Evolutionary conservation across 2,113 vertebrate species (phyloP).

Genomic region (Tetrax tetrax): DNA sequence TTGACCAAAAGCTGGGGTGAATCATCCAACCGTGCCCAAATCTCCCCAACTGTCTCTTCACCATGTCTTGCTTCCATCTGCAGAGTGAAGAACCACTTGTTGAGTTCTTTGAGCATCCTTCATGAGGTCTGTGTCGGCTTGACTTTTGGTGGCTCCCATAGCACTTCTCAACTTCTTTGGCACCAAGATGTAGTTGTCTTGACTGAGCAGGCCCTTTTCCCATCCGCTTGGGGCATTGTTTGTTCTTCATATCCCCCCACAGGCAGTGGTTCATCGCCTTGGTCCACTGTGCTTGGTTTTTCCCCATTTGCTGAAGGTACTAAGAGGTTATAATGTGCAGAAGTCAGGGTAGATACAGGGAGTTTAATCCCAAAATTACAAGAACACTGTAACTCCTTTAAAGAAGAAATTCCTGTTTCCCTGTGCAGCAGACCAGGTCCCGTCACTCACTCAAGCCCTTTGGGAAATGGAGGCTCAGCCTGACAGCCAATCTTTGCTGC

Average conservation of each 20-base stretch:
- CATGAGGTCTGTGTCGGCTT: not conserved
- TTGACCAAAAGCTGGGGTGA: accelerated
- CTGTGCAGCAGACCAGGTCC: not conserved
- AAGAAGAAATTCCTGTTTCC: not conserved
- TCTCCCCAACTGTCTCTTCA: not conserved
- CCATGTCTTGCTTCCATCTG: not conserved
- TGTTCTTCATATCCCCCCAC: not conserved
- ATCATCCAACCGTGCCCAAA: not conserved
- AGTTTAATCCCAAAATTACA: not conserved
- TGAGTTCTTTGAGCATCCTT: not conserved
- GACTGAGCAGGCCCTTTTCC: not conserved
- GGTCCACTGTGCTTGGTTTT: not conserved
- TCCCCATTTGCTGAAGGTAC: not conserved
- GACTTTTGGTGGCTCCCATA: not conserved
- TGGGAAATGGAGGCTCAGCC: not conserved
- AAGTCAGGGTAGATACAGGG: not conserved
- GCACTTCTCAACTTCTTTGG: not conserved
- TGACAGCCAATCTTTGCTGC: not conserved
- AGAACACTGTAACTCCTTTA: not conserved
- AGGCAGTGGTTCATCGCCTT: not conserved
- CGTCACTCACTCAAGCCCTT: not conserved
- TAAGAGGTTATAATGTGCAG: not conserved
- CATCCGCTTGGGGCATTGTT: not conserved
- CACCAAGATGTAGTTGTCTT: not conserved
- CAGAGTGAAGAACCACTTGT: not conserved